Percentiles rank a stretch among this genome's conserved stretches.
These are phyloP conservation scores for Trichacis sp. DNA, from an alignment of 2,888 invertebrate genomes.

Conservation along the genomic window DNA sequence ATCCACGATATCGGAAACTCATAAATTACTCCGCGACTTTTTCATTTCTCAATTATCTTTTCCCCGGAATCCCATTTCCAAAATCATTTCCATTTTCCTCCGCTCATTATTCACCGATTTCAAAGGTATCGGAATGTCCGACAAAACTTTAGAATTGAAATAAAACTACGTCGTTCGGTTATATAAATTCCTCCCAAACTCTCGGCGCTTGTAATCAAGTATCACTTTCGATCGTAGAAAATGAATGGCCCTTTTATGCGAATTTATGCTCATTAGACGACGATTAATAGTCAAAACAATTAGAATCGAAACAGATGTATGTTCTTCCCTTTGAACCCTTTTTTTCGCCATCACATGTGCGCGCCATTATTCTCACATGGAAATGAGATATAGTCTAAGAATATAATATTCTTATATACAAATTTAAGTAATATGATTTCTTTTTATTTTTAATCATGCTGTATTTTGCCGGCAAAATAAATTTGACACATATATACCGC, in stretches of 20 bases:
- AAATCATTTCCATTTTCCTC: not conserved
- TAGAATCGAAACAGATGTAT: conserved; percentile 21
- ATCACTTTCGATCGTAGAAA: not conserved
- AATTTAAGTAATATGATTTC: too few relatives aligned
- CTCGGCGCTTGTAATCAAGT: conserved; percentile 9
- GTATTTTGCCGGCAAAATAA: too few relatives aligned
- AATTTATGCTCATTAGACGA: conserved; percentile 4
- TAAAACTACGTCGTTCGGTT: not conserved
- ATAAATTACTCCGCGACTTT: conserved; percentile 1
- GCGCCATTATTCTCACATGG: too few relatives aligned
- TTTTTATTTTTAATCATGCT: too few relatives aligned
- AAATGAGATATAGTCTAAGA: too few relatives aligned
- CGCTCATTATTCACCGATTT: not conserved
- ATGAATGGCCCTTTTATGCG: conserved; percentile 10
- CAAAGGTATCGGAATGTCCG: too few relatives aligned
- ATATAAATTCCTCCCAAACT: not conserved
- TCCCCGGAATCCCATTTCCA: not conserved
- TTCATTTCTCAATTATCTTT: not conserved
- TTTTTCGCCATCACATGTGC: conserved; percentile 42
- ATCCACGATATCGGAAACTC: not conserved
- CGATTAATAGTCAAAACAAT: conserved; percentile 20
- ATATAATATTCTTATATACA: too few relatives aligned
- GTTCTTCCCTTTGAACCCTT: not conserved
- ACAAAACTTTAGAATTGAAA: too few relatives aligned
- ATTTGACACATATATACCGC: too few relatives aligned